These are phyloP conservation scores for Cataglyphis hispanica DNA, from an alignment of 1,140 invertebrate species.

Conservation along the genomic window DNA sequence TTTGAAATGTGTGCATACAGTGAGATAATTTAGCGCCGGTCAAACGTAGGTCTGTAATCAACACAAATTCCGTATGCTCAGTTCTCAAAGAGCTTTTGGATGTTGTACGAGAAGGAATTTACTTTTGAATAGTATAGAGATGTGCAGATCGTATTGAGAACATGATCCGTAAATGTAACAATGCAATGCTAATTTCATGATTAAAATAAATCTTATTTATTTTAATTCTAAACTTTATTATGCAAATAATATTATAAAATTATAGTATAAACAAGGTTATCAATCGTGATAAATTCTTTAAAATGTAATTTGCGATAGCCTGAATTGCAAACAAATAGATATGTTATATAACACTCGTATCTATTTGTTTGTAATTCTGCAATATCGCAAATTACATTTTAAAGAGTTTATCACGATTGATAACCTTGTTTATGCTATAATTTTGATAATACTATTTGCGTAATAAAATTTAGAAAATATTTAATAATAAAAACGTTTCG, in stretches of 20 bases:
- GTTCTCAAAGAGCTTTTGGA: conserved; percentile 37
- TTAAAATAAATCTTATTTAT: background rate
- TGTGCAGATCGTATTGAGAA: conserved; percentile 16
- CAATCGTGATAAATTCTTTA: no score
- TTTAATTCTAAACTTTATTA: no score
- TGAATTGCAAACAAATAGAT: no score
- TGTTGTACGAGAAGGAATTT: conserved; percentile 21
- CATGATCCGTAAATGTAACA: background rate
- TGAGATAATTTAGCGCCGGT: conserved; percentile 40
- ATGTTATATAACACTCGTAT: background rate
- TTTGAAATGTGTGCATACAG: conserved; percentile 34
- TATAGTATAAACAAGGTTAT: no score
- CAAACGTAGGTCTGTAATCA: conserved; percentile 46
- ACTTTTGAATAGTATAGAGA: conserved; percentile 19
- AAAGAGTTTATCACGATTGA: background rate
- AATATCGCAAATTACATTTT: background rate
- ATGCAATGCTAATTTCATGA: background rate
- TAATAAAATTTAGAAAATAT: background rate
- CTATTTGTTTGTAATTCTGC: background rate
- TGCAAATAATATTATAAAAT: no score
- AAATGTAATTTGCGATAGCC: no score
- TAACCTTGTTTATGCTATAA: background rate
- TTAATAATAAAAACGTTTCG: no score
- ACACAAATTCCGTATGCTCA: conserved; percentile 12
- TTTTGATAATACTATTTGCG: background rate